phyloP scores from a whole-genome alignment of 1,140 invertebrate species.

The Drosophila tani region DNA sequence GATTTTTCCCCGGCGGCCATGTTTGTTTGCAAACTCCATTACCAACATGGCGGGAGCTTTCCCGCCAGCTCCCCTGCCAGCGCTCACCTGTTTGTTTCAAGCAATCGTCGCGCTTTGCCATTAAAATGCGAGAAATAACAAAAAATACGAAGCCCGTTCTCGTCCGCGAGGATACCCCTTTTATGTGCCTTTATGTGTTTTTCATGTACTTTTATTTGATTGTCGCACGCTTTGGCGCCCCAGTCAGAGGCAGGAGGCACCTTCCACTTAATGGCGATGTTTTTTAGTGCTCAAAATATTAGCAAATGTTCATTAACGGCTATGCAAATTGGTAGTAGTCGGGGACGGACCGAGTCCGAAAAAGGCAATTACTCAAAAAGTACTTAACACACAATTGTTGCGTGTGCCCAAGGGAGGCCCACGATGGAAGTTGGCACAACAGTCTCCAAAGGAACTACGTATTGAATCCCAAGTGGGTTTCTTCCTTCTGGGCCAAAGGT shows the following conservation, averaged over 20 bases:
- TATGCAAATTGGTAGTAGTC: conserved; percentile 76
- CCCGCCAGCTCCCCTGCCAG: not conserved
- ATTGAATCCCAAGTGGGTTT: conserved; percentile 22
- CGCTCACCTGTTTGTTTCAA: conserved; percentile 74
- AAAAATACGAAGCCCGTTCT: conserved; percentile 31
- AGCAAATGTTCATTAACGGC: conserved; percentile 83
- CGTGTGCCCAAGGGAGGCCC: conserved; percentile 20
- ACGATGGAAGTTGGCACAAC: not conserved
- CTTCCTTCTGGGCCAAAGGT: not conserved
- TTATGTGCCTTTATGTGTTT: conserved; percentile 73
- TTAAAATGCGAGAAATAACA: conserved; percentile 58
- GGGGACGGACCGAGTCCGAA: conserved; percentile 36
- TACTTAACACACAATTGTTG: conserved; percentile 77
- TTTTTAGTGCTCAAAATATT: conserved; percentile 82
- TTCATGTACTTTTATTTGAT: conserved; percentile 84
- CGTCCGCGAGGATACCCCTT: conserved; percentile 57
- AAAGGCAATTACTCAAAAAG: conserved; percentile 72
- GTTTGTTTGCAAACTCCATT: conserved; percentile 83
- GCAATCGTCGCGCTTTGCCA: conserved; percentile 78
- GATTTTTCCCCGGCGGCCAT: conserved; percentile 82
- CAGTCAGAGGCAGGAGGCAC: not conserved
- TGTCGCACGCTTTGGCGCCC: conserved; percentile 77
- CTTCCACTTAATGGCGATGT: conserved; percentile 62
- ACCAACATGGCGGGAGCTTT: conserved; percentile 77
- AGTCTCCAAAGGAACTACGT: conserved; percentile 6